A percentile compares a stretch with the other conserved stretches of the same genome.
Conservation (phyloP, 1,140 invertebrate genomes). For the Lerema accius region DNA sequence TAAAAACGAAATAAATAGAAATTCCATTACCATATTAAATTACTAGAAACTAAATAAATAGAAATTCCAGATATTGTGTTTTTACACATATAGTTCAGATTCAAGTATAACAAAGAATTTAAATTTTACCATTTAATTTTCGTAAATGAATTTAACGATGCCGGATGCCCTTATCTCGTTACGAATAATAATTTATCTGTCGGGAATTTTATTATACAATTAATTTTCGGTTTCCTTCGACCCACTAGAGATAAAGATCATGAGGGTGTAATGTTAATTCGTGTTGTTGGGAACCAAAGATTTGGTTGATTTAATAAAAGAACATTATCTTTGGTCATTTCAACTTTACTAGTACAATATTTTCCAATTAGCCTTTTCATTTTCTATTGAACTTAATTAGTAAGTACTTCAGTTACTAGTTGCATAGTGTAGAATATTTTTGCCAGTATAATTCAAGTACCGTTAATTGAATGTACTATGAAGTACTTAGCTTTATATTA, state of each 20-base stretch:
- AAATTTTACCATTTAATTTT: neutral
- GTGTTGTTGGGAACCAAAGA: conserved; percentile 1
- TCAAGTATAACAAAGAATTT: neutral
- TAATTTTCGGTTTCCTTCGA: conserved; percentile 13
- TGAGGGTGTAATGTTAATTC: conserved; percentile 26
- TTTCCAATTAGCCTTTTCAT: too few relatives aligned
- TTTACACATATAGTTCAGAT: neutral
- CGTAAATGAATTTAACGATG: neutral
- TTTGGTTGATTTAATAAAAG: conserved; percentile 1
- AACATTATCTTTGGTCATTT: neutral
- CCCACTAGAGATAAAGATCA: conserved; percentile 22
- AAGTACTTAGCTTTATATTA: too few relatives aligned
- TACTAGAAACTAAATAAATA: neutral
- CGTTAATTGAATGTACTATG: too few relatives aligned
- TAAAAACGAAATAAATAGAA: too few relatives aligned
- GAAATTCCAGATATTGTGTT: too few relatives aligned
- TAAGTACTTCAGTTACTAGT: too few relatives aligned
- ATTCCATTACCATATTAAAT: too few relatives aligned
- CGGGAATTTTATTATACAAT: conserved; percentile 9
- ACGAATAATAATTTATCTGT: conserved; percentile 7
- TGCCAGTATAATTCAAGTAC: too few relatives aligned
- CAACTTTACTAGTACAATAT: neutral
- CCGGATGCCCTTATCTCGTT: conserved; percentile 1
- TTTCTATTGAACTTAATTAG: too few relatives aligned
- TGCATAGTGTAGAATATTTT: too few relatives aligned